Evolutionary conservation across 2,113 vertebrate genomes (phyloP).

Genomic region (Pogona vitticeps): DNA sequence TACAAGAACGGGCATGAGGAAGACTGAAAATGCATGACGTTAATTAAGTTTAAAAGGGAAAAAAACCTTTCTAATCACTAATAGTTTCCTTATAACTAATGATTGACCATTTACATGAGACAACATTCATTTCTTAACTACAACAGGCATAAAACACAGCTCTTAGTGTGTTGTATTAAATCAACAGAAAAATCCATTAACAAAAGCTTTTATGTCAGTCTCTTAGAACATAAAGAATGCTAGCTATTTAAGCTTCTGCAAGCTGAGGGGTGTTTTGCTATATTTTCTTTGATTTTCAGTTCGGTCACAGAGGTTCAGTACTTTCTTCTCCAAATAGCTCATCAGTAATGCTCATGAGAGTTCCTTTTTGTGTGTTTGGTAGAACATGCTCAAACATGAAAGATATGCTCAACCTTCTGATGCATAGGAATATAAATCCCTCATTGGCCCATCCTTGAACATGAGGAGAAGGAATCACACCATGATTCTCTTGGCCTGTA

Average conservation of each 20-base stretch:
- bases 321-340: constrained; percentile 14
- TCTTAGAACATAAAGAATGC: constrained; percentile 55
- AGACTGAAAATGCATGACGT: constrained; percentile 62
- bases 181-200: constrained; percentile 68
- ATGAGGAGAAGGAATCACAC: no score
- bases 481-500: no score
- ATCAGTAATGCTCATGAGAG: background rate
- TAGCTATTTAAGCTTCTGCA: constrained; percentile 54
- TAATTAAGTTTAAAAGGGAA: constrained; percentile 70
- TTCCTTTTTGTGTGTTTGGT: background rate
- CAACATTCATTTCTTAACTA: constrained; percentile 66
- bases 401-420: background rate
- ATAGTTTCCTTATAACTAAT: constrained; percentile 67
- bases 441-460: no score
- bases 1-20: constrained; percentile 62
- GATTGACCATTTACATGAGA: constrained; percentile 67
- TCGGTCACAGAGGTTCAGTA: constrained; percentile 28
- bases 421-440: background rate
- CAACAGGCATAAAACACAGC: constrained; percentile 60
- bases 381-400: background rate
- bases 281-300: constrained; percentile 6
- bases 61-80: constrained; percentile 67
- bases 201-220: constrained; percentile 46
- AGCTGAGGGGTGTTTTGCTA: constrained; percentile 11
- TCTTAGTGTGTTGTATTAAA: constrained; percentile 66